A percentile compares a stretch with the other conserved stretches of the same genome.
Conservation (phyloP, 2,113 vertebrate genomes). For the Caranx melampygus region DNA sequence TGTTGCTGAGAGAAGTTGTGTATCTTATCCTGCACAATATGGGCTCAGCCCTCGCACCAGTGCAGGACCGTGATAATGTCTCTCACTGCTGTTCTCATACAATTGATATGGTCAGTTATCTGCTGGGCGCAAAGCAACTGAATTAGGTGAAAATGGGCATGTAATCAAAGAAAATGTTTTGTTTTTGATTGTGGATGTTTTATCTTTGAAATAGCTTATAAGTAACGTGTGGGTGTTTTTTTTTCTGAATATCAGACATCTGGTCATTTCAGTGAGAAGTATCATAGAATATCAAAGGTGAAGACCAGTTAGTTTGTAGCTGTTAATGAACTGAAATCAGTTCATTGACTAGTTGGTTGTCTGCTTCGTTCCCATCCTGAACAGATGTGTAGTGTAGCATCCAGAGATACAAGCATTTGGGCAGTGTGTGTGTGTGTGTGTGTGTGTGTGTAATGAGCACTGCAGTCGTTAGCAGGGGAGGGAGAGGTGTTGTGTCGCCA, state of each 20-base stretch:
- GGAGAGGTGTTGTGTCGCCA: constrained; percentile 21
- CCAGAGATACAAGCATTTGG: constrained; percentile 50
- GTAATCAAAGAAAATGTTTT: constrained; percentile 25
- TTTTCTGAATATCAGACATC: background rate
- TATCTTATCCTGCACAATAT: constrained; percentile 47
- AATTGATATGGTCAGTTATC: constrained; percentile 49
- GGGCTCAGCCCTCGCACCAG: constrained; percentile 22
- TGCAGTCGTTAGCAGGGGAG: constrained; percentile 56
- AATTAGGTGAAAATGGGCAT: constrained; percentile 26
- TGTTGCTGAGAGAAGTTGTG: constrained; percentile 33
- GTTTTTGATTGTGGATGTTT: constrained; percentile 11
- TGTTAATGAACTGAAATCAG: constrained; percentile 1
- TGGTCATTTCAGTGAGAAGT: background rate
- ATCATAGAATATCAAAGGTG: background rate
- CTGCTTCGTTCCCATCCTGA: background rate
- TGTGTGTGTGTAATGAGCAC: constrained; percentile 60
- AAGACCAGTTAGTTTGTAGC: background rate
- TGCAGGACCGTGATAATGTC: constrained; percentile 49
- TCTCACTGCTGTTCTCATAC: constrained; percentile 32
- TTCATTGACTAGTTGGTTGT: constrained; percentile 13
- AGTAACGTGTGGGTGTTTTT: background rate
- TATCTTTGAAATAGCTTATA: background rate
- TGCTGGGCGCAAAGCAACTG: constrained; percentile 30
- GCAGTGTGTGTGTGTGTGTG: constrained; percentile 20
- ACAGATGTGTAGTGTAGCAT: constrained; percentile 63